A percentile compares a stretch with the other conserved stretches of the same genome.
Conservation (phyloP, 2,888 invertebrate genomes). For the Exephanes ischioxanthus region DNA sequence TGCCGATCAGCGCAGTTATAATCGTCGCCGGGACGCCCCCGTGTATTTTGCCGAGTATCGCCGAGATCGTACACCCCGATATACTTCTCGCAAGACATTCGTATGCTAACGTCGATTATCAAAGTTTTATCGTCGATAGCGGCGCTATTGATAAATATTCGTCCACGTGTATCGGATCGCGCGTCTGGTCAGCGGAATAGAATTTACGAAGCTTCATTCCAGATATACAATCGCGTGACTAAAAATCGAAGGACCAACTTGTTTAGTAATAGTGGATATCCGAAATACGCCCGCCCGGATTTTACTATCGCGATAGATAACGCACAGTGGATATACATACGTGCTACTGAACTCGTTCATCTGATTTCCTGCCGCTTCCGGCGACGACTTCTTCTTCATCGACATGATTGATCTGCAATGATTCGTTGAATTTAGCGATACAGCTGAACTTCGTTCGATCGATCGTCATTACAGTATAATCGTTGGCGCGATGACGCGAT, state of each 20-base stretch:
- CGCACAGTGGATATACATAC: slow-evolving; percentile 70
- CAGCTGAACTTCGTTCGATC: background rate
- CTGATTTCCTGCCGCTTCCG: slow-evolving; percentile 72
- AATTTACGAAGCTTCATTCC: background rate
- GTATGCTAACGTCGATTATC: background rate
- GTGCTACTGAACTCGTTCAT: slow-evolving; percentile 82
- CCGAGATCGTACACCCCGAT: background rate
- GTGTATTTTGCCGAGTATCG: background rate
- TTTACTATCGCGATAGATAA: background rate
- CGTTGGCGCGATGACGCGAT: slow-evolving; percentile 1
- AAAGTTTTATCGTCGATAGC: background rate
- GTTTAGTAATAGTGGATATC: background rate
- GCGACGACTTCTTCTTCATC: slow-evolving; percentile 71
- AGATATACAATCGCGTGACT: background rate
- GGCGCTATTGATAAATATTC: background rate
- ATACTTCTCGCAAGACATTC: background rate
- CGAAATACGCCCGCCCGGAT: background rate
- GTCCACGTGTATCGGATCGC: background rate
- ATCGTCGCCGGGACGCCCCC: background rate
- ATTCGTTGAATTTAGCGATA: slow-evolving; percentile 25
- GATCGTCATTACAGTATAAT: background rate
- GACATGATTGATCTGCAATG: slow-evolving; percentile 68
- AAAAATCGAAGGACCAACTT: background rate
- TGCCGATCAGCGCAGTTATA: background rate
- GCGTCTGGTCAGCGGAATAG: background rate